These are phyloP conservation scores for Gulo gulo DNA, from an alignment of 2,113 vertebrate species.

Conservation along the genomic window DNA sequence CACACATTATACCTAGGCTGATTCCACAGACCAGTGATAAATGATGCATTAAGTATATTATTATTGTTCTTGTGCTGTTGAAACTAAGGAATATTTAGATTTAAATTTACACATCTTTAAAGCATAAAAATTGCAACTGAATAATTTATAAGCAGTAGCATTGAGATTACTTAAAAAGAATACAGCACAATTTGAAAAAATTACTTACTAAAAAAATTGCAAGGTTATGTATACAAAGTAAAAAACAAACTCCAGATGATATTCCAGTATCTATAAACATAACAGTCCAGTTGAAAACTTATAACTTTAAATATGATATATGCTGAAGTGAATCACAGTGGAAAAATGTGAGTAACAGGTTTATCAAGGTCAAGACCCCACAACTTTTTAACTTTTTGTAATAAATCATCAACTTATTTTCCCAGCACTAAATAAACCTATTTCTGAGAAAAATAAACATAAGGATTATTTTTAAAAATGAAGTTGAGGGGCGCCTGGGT, in stretches of 20 bases:
- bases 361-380: constrained; percentile 41
- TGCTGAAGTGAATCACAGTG: background rate
- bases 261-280: background rate
- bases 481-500: background rate
- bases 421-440: background rate
- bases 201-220: background rate
- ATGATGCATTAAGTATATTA: background rate
- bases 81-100: background rate
- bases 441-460: constrained; percentile 62
- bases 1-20: background rate
- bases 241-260: constrained; percentile 1
- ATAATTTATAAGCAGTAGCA: constrained; percentile 57
- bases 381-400: constrained; percentile 14
- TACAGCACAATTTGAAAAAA: background rate
- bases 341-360: background rate
- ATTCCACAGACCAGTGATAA: background rate
- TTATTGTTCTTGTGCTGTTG: background rate
- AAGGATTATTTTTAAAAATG: constrained; percentile 46
- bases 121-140: constrained; percentile 30
- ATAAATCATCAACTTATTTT: constrained; percentile 65
- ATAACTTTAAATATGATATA: background rate
- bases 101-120: constrained; percentile 54
- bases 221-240: background rate
- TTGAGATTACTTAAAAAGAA: constrained; percentile 4
- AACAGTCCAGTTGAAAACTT: background rate